A percentile compares a stretch with the other conserved stretches of the same genome.
phyloP scores from a whole-genome alignment of 2,797 vertebrate genomes.

The Anguilla pacifica region DNA sequence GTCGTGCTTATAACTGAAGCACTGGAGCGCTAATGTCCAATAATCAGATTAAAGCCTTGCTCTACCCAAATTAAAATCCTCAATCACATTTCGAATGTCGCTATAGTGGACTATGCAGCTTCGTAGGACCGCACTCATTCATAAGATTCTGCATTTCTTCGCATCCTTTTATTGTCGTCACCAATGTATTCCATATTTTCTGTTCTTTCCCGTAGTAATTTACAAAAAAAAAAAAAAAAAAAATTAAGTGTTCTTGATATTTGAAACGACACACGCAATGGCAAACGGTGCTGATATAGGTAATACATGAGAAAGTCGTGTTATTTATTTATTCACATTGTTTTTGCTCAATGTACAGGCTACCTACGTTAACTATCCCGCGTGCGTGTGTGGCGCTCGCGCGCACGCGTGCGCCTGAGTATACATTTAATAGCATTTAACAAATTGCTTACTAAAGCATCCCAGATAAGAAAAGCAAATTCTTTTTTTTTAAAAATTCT shows the following conservation, averaged over 20 bases:
- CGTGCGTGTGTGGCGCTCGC: too few relatives aligned
- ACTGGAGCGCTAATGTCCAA: not conserved
- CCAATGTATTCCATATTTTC: not conserved
- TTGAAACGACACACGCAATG: not conserved
- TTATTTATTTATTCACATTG: not conserved
- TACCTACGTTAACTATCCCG: not conserved
- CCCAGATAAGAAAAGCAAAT: not conserved
- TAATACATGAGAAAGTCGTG: not conserved
- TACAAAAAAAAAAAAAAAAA: not conserved
- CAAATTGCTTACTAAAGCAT: not conserved
- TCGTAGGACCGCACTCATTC: not conserved
- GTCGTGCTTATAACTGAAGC: not conserved
- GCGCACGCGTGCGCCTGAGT: not conserved
- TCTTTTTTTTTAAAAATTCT: slow-evolving; percentile 11
- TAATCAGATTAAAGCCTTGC: not conserved
- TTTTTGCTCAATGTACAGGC: not conserved
- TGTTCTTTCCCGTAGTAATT: not conserved
- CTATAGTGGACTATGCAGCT: not conserved
- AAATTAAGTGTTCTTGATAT: not conserved
- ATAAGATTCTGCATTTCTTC: not conserved
- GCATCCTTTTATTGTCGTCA: not conserved
- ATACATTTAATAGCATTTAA: not conserved
- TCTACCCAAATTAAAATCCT: not conserved
- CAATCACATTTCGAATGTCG: not conserved
- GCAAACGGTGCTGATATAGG: not conserved